Conservation (phyloP, 1,140 invertebrate species). For the Asobara japonica region DNA sequence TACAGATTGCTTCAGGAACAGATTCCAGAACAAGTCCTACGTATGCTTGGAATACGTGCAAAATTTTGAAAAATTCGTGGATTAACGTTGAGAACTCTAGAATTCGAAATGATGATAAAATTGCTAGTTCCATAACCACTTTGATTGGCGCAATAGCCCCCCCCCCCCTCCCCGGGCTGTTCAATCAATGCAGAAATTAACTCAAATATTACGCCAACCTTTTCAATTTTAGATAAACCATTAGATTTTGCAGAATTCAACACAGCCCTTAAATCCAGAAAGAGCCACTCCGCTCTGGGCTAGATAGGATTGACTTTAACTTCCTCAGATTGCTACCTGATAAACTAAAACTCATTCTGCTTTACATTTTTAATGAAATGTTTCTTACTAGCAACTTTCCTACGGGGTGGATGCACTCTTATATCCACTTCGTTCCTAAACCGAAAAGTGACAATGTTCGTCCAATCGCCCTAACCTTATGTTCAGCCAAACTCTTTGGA, state of each 20-base stretch:
- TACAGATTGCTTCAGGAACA: neutral
- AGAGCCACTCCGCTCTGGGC: too few relatives aligned
- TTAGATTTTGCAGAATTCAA: too few relatives aligned
- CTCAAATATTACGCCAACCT: neutral
- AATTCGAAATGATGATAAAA: neutral
- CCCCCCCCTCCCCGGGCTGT: conserved; percentile 2
- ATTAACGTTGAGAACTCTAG: neutral
- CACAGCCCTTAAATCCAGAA: too few relatives aligned
- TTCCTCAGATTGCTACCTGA: too few relatives aligned
- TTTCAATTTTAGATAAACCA: neutral
- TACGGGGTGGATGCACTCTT: too few relatives aligned
- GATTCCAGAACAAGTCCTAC: neutral
- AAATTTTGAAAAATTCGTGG: conserved; percentile 31
- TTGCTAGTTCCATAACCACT: neutral
- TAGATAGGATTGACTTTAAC: too few relatives aligned
- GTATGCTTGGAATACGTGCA: conserved; percentile 32
- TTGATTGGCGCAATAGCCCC: neutral
- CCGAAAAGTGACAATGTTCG: too few relatives aligned
- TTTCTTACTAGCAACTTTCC: too few relatives aligned
- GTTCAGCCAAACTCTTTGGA: conserved; percentile 7
- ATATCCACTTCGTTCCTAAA: too few relatives aligned
- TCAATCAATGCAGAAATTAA: neutral
- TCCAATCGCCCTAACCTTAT: neutral
- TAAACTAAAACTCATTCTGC: too few relatives aligned
- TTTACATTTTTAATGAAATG: too few relatives aligned